These are phyloP conservation scores for Elanoides forficatus DNA, from an alignment of 2,113 vertebrate species.

Conservation along the genomic window DNA sequence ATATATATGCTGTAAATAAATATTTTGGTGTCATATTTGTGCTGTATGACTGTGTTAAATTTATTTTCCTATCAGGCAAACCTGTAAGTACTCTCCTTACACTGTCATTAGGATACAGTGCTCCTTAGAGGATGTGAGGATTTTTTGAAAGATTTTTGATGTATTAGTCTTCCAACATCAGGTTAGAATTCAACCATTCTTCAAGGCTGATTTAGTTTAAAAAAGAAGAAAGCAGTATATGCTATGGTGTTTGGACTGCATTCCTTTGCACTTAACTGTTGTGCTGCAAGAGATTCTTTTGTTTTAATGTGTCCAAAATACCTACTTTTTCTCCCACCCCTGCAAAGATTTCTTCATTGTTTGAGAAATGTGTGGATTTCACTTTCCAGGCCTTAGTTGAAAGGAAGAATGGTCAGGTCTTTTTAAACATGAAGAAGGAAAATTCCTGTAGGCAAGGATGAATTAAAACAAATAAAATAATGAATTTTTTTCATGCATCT, in stretches of 20 bases:
- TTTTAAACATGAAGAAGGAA: background rate
- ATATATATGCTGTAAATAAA: conserved; percentile 25
- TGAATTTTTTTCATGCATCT: background rate
- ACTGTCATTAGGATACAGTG: background rate
- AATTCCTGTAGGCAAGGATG: background rate
- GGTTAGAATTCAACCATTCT: background rate
- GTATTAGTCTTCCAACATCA: background rate
- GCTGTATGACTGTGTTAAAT: background rate
- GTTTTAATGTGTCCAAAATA: background rate
- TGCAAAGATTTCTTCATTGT: background rate
- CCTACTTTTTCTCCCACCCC: background rate
- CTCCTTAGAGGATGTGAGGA: background rate
- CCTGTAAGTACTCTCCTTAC: background rate
- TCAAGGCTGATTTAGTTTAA: background rate
- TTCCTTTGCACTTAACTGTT: background rate
- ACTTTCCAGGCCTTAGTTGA: background rate
- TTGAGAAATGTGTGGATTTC: background rate
- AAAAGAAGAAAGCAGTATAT: background rate
- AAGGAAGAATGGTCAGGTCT: background rate
- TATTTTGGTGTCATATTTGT: background rate
- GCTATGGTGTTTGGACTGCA: background rate
- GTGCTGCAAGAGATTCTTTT: background rate
- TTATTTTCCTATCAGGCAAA: background rate
- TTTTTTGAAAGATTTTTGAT: background rate
- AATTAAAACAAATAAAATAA: background rate